Percentiles rank a stretch among this genome's conserved stretches.
These are phyloP conservation scores for Eupithecia subfuscata DNA, from an alignment of 2,888 invertebrate species.

Conservation along the genomic window DNA sequence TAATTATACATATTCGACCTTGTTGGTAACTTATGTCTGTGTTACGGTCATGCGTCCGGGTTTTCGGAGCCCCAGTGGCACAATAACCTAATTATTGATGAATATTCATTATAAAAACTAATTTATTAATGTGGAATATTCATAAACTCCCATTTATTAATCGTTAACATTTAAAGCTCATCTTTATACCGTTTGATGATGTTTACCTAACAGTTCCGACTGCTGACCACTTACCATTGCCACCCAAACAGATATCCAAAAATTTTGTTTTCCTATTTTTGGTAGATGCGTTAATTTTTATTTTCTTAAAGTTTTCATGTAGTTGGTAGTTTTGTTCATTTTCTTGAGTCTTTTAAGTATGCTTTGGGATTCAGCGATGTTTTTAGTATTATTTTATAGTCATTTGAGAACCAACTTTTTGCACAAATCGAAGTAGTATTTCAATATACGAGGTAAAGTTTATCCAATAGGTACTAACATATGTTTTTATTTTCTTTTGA, in stretches of 20 bases:
- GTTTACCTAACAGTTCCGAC: constrained; percentile 1
- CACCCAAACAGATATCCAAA: not conserved
- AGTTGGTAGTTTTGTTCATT: too few relatives aligned
- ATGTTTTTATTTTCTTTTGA: not conserved
- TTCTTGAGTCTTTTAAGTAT: not conserved
- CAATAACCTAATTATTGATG: constrained; percentile 28
- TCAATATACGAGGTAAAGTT: not conserved
- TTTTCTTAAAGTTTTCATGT: not conserved
- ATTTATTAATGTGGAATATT: constrained; percentile 23
- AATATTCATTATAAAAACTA: constrained; percentile 25
- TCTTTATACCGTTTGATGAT: constrained; percentile 22
- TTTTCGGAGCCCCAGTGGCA: constrained; percentile 28
- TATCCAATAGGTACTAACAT: not conserved
- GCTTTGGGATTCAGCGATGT: not conserved
- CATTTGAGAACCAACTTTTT: not conserved
- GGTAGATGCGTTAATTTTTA: too few relatives aligned
- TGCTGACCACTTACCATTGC: not conserved
- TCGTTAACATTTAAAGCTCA: constrained; percentile 14
- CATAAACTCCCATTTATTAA: constrained; percentile 25
- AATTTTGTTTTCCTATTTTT: not conserved
- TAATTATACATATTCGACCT: constrained; percentile 1
- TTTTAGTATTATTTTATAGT: not conserved
- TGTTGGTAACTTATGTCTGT: constrained; percentile 27
- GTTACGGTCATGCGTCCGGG: constrained; percentile 23
- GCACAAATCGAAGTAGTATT: not conserved